Evolutionary conservation across 2,113 vertebrate species (phyloP), one percentile per base, ranked within the genome.

Genomic region (Halcyon malimbica): DNA sequence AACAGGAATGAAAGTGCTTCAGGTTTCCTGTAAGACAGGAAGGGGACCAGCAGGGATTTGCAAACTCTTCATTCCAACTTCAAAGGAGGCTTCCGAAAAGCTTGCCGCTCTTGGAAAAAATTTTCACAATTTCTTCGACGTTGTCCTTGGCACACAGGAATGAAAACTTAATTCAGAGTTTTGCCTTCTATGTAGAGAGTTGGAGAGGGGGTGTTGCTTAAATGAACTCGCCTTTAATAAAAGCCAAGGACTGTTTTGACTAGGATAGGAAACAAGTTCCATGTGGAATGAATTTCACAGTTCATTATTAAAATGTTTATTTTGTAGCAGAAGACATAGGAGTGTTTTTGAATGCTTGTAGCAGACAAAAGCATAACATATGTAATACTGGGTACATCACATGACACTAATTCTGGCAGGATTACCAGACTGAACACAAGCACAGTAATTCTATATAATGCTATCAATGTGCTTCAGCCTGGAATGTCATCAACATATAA

Each of bases 1-100:
- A 96, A 96, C 62, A 80, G 81, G 77, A 87, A 94, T 73, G 71
- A 89, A 87, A 88, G 69, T 11, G 82, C 65, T 69, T 57, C 41
- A 69, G 76, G 48, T 67, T 97, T 97, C 94, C 96, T 93, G 91
- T 59, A 87, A 83, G 70, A 63, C 89, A 96, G 91, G 96, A 97
- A 97, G 93, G 74, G n/a, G 23, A 54, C 46, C n/a, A 74, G 88
- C 64, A 59, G 51, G 33, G 77, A 90, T 93, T 50, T 87, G 74
- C 71, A 94, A 93, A 23, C 10, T n/a, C 42, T 63, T 24, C 0
- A 7, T 39, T 88, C 90, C 59, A 63, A 13, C 33, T 67, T 56
- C 26, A 65, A 77, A 69, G 17, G 12, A 70, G 48, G 33, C 57
- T 90, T 60, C 63, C 50, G 59, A 84, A 73, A 65, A 87, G 17